A percentile compares a stretch with the other conserved stretches of the same genome.
These are phyloP conservation scores for Saturnia pavonia DNA, from an alignment of 2,888 invertebrate genomes.

Conservation along the genomic window DNA sequence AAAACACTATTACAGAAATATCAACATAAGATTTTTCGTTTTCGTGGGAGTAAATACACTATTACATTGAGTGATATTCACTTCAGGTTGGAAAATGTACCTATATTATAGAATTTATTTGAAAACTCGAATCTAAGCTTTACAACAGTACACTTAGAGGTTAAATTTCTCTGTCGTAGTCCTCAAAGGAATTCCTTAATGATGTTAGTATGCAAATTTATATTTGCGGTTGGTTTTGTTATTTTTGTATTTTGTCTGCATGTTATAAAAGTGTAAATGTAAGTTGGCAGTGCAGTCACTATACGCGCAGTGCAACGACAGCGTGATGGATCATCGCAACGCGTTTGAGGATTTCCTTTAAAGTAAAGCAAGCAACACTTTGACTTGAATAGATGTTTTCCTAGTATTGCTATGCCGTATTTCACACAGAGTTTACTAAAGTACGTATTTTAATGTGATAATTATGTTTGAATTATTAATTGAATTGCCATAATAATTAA, in stretches of 20 bases:
- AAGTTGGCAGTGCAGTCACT: slow-evolving; percentile 40
- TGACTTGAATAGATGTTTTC: slow-evolving; percentile 4
- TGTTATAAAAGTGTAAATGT: slow-evolving; percentile 36
- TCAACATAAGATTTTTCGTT: slow-evolving; percentile 26
- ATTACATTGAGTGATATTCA: slow-evolving; percentile 25
- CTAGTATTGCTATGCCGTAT: neutral
- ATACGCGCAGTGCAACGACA: slow-evolving; percentile 41
- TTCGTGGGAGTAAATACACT: slow-evolving; percentile 16
- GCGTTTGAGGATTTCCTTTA: slow-evolving; percentile 57
- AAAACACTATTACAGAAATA: slow-evolving; percentile 23
- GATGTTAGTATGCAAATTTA: slow-evolving; percentile 50
- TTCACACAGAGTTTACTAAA: neutral
- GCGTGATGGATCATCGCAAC: slow-evolving; percentile 63
- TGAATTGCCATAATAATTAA: too few species aligned
- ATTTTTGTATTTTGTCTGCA: slow-evolving; percentile 28
- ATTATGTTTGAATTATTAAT: neutral
- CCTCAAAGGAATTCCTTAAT: slow-evolving; percentile 42
- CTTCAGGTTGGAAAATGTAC: slow-evolving; percentile 4
- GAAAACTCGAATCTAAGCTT: slow-evolving; percentile 22
- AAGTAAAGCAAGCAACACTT: slow-evolving; percentile 20
- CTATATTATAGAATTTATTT: neutral
- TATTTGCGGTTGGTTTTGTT: slow-evolving; percentile 37
- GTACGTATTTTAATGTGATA: neutral
- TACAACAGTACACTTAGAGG: slow-evolving; percentile 37
- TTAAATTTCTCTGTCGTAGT: slow-evolving; percentile 38